Evolutionary conservation across 35 echinoderm and acorn worm genomes (phyloP), one percentile per base, ranked within the genome.

Genomic region (Anneissia japonica): DNA sequence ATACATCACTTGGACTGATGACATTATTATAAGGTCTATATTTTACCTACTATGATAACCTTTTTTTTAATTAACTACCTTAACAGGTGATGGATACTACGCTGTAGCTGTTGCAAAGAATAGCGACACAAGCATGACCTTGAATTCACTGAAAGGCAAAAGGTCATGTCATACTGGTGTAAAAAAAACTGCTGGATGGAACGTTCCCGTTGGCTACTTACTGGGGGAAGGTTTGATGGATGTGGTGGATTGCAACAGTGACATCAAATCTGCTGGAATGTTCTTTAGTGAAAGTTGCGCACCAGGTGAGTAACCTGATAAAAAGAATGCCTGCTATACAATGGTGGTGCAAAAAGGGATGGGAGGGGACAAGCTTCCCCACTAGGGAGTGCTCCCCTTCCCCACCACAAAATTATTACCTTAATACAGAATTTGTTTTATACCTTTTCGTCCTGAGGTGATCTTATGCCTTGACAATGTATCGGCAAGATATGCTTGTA

Each of bases 171-270:
- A 97, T 77, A 93, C 91, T 3, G 95, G 95, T 2, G 72, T 93
- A 13, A 86, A 72, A 26, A 87, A 82, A 46, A 93, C 95, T 0
- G 91, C 91, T 12, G 95, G 95, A n/a, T 97, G 95, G 95, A 93
- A 93, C 55, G 83, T 97, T 29, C 95, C 91, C 23, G 72, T 97
- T 21, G 91, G 88, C 12, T 90, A 82, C 39, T 74, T 97, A 37
- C 13, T 97, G 26, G 35, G 87, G 13, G 34, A 36, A 13, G 81
- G 84, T 12, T 40, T 87, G 16, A 92, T 97, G 37, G 39, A 38
- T n/a, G 72, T 81, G 9, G 4, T 13, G 7, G 84, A 88, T 31
- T 96, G 94, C 38, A 83, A 89, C 26, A 84, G 86, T 16, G 89
- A 92, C 17, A 76, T 80, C 12, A 77, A 45, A 34, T 79, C 94